Conservation (phyloP, 2,113 vertebrate species). For the Tringa solitaria region DNA sequence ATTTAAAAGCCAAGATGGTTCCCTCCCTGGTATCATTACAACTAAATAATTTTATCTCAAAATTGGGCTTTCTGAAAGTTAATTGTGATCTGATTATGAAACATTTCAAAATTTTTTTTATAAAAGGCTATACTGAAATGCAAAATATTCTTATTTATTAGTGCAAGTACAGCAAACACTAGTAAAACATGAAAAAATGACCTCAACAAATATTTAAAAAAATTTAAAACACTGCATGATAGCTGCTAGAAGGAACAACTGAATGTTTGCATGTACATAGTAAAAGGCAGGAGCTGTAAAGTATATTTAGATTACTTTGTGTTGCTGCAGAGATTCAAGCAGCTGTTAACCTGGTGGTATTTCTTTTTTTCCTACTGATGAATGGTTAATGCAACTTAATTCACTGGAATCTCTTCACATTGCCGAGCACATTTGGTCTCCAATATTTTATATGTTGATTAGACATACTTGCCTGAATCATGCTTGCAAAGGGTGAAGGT, state of each 20-base stretch:
- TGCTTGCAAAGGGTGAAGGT: not conserved
- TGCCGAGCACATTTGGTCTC: not conserved
- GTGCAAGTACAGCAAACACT: not conserved
- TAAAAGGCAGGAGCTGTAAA: not conserved
- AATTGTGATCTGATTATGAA: not conserved
- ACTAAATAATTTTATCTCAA: not conserved
- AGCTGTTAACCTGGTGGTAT: not conserved
- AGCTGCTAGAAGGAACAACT: not conserved
- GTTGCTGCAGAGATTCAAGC: not conserved
- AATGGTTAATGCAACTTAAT: not conserved
- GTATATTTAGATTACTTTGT: not conserved
- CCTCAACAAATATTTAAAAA: not conserved
- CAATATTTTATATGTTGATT: not conserved
- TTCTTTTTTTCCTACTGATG: not conserved
- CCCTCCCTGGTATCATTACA: not conserved
- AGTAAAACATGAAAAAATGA: not conserved
- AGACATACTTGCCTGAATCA: not conserved
- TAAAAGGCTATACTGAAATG: not conserved
- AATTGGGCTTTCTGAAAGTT: not conserved
- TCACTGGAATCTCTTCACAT: not conserved
- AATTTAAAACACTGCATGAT: not conserved
- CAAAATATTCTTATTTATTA: not conserved
- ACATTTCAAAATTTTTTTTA: not conserved
- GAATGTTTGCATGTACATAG: accelerated
- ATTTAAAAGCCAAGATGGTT: not conserved